phyloP scores from a whole-genome alignment of 2,113 vertebrate genomes.

The Mus musculus region GRCm39 chr13:102774001-102774500 shows the following conservation, averaged over 20 bases:
- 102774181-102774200: slow-evolving; percentile 52
- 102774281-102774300: neutral
- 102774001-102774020: slow-evolving; percentile 59
- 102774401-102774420: neutral
- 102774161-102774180: slow-evolving; percentile 45
- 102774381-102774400: neutral
- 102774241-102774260: slow-evolving; percentile 62
- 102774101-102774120: neutral
- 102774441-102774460: neutral
- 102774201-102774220: neutral
- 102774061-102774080: slow-evolving; percentile 58
- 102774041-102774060: slow-evolving; percentile 70
- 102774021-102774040: slow-evolving; percentile 70
- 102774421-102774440: neutral
- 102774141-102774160: slow-evolving; percentile 59
- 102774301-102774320: neutral
- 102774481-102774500: neutral
- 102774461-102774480: neutral
- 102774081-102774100: slow-evolving; percentile 30
- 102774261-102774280: slow-evolving; percentile 15
- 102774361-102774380: neutral
- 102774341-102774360: neutral
- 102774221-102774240: neutral
- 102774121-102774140: slow-evolving; percentile 40
- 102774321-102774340: neutral